phyloP scores from a whole-genome alignment of 1,140 invertebrate species.

The Dreissena rostriformis region DNA sequence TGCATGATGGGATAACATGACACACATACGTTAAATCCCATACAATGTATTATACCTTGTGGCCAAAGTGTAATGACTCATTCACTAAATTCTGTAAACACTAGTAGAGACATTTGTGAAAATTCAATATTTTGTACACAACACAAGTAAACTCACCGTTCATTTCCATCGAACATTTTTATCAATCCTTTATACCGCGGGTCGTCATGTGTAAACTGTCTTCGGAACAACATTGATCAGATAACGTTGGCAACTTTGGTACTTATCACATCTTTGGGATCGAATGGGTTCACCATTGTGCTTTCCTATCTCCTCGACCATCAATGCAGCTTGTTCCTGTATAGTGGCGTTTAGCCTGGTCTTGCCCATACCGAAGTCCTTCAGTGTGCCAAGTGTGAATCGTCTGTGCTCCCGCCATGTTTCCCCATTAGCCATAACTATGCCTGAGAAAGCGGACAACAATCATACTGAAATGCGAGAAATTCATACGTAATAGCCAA shows the following conservation, averaged over 20 bases:
- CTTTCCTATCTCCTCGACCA: conserved; percentile 6
- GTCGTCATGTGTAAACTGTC: conserved; percentile 41
- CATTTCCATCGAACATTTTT: conserved; percentile 35
- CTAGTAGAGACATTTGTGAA: too few species aligned
- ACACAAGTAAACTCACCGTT: conserved; percentile 4
- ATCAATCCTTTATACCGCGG: conserved; percentile 5
- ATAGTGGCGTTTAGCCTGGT: conserved; percentile 23
- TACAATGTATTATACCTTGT: too few species aligned
- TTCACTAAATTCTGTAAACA: too few species aligned
- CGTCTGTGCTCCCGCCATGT: conserved; percentile 32
- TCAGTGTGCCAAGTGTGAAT: conserved; percentile 38
- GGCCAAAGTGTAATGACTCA: too few species aligned
- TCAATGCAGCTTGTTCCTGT: conserved; percentile 27
- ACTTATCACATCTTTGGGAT: conserved; percentile 14
- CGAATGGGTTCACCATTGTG: conserved; percentile 23
- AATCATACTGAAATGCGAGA: too few species aligned
- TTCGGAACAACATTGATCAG: conserved; percentile 15
- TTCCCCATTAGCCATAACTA: conserved; percentile 14
- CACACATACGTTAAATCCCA: too few species aligned
- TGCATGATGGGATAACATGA: too few species aligned
- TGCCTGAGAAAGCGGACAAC: conserved; percentile 10
- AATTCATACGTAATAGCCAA: too few species aligned
- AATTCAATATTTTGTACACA: too few species aligned
- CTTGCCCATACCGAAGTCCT: conserved; percentile 54
- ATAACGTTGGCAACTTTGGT: conserved; percentile 28